Conservation (phyloP, 1,140 invertebrate species). For the Bombus pyrosoma region DNA sequence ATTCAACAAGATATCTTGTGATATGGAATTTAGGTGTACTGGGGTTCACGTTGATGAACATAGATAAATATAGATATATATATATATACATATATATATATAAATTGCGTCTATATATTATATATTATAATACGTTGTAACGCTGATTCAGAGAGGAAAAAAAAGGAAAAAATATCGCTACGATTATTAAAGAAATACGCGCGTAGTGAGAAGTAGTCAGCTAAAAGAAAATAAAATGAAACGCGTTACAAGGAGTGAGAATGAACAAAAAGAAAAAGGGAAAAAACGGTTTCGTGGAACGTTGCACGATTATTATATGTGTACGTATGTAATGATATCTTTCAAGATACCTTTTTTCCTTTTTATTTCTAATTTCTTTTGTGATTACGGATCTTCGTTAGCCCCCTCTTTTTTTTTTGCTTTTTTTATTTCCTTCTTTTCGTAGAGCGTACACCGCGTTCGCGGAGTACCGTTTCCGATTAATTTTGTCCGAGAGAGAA, state of each 20-base stretch:
- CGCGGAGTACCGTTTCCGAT: not conserved
- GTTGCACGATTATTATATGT: conserved; percentile 28
- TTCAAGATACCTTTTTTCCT: conserved; percentile 20
- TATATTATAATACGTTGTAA: conserved; percentile 51
- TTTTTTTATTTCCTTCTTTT: not conserved
- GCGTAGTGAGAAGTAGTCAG: conserved; percentile 30
- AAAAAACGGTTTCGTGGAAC: conserved; percentile 23
- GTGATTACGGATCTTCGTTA: conserved; percentile 9
- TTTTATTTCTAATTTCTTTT: not conserved
- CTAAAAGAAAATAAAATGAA: not conserved
- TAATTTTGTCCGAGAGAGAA: conserved; percentile 5
- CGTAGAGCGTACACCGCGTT: too few relatives aligned
- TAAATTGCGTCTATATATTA: conserved; percentile 51
- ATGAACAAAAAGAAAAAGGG: not conserved
- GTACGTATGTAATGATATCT: not conserved
- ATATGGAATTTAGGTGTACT: conserved; percentile 75
- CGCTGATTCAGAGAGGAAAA: conserved; percentile 4
- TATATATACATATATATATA: conserved; percentile 34
- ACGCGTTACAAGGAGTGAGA: conserved; percentile 22
- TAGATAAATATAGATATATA: conserved; percentile 57
- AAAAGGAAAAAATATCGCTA: not conserved
- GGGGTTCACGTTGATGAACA: conserved; percentile 64
- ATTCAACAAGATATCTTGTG: conserved; percentile 76
- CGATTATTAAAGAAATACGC: conserved; percentile 9
- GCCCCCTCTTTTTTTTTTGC: not conserved